These are phyloP conservation scores for Didymodactylos carnosus DNA, from an alignment of 2,888 invertebrate species.

Conservation along the genomic window DNA sequence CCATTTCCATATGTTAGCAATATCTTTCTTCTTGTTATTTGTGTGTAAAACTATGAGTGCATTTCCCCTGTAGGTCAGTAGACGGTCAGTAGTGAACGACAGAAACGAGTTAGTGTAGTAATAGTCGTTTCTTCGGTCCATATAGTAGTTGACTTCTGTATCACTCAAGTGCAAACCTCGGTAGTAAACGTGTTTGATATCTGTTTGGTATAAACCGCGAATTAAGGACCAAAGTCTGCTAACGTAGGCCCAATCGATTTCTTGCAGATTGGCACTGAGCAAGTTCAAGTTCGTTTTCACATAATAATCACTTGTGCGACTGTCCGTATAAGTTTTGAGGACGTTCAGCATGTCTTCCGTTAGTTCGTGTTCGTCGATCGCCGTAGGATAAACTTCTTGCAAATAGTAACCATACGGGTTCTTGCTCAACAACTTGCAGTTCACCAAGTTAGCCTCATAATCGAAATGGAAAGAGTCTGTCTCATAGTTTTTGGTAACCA, in stretches of 20 bases:
- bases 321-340: neutral
- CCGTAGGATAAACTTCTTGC: neutral
- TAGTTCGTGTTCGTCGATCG: neutral
- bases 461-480: neutral
- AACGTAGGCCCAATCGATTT: neutral
- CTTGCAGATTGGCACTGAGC: neutral
- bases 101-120: neutral
- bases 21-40: neutral
- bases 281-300: neutral
- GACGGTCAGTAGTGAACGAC: neutral
- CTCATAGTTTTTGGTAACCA: neutral
- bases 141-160: neutral
- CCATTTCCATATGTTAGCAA: neutral
- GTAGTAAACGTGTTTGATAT: neutral
- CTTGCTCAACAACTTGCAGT: neutral
- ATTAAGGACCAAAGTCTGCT: neutral
- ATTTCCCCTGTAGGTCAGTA: neutral
- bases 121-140: neutral
- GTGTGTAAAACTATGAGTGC: neutral
- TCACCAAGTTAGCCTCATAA: neutral
- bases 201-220: neutral
- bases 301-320: neutral
- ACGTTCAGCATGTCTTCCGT: neutral
- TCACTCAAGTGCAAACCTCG: neutral
- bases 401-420: neutral